Conservation (phyloP, 30 jellyfish, hydroid and myxozoan species). For the Catostylus mosaicus region DNA sequence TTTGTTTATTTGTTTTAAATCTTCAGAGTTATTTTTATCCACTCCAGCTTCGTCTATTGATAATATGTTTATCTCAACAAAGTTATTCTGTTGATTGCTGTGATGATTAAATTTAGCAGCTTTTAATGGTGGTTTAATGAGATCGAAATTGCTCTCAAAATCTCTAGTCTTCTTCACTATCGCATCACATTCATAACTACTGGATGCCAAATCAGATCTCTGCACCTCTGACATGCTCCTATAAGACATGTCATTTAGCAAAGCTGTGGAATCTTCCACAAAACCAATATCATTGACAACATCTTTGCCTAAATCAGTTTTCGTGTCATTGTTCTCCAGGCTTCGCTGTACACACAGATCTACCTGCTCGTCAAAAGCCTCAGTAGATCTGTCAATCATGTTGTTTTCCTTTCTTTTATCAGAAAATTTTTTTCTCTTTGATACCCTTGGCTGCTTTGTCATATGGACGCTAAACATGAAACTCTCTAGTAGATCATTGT, state of each 20-base stretch:
- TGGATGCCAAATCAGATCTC: background rate
- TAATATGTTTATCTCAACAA: conserved; percentile 38
- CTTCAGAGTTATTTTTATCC: background rate
- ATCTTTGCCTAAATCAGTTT: background rate
- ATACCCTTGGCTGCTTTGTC: background rate
- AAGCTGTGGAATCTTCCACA: background rate
- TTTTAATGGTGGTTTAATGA: background rate
- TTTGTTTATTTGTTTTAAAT: background rate
- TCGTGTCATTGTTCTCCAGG: background rate
- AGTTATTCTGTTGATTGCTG: conserved; percentile 15
- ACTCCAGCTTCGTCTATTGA: conserved; percentile 12
- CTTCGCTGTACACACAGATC: background rate
- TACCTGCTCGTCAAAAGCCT: background rate
- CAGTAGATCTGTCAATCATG: background rate
- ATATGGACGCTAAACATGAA: background rate
- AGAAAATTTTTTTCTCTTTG: background rate
- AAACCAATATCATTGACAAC: background rate
- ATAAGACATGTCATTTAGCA: background rate
- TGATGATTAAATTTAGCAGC: background rate
- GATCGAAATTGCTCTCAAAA: background rate
- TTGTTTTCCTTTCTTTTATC: background rate
- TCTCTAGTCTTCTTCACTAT: background rate
- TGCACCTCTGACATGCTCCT: background rate
- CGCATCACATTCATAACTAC: background rate
- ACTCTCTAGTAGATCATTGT: conserved; percentile 24